Base-by-base conservation (phyloP, 2,113 vertebrate species). In the Plecturocebus donacophilus region DNA sequence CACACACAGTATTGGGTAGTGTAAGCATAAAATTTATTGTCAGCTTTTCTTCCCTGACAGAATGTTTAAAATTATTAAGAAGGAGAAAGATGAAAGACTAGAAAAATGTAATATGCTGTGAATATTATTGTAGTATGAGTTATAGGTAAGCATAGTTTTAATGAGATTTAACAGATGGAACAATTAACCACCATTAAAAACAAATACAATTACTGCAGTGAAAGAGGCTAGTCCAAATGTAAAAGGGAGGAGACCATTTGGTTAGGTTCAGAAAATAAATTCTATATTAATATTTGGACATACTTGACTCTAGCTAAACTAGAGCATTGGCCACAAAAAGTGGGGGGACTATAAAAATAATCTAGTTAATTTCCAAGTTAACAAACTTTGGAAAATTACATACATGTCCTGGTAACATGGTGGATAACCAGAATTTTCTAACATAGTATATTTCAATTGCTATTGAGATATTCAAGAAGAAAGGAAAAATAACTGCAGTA, bases 101-200 rank as follows among this genome's bases (percentile, higher is more conserved):
- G 35, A 85, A 71, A 88, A 25, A 40, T n/a, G 45, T 7, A 45
- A 68, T 27, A 54, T 20, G 27, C 2, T 77, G 6, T 27, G n/a
- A 12, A 47, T 73, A 16, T 30, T 54, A 3, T 47, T 56, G 56
- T 14, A 13, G 6, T 54, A 17, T 19, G 66, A 58, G 9, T 9
- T 64, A 1, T 42, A n/a, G 5, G 38, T 20, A 56, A 64, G 0
- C 2, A 19, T n/a, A 20, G 3, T 3, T 19, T 64, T 81, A 12
- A 10, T 87, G 79, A 30, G 2, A 11, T 73, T 61, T 54, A 68
- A 73, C 20, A 54, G 23, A 56, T 54, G 32, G 23, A 19, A 54
- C 1, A 83, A 54, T 56, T 45, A 14, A n/a, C 38, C n/a, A 66
- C 0, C 7, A 70, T 64, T 73, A 47, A 80, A 21, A 64, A 40